Evolutionary conservation across 2,888 invertebrate genomes (phyloP).

Genomic region (Temnothorax unifasciatus): DNA sequence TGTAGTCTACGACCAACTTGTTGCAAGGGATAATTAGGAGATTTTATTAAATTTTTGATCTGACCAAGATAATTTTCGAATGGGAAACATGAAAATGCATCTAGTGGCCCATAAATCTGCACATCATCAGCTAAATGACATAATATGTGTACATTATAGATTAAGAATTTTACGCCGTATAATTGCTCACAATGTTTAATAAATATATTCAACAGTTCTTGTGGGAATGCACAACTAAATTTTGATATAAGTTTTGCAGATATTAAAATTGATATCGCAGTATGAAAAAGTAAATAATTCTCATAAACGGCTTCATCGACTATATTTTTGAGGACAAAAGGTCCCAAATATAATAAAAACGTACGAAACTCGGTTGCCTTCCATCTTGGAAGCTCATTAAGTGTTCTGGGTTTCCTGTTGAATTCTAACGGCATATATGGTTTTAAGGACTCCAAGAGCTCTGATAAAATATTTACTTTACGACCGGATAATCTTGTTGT

Average conservation of each 20-base stretch:
- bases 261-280: conserved; percentile 6
- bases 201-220: too few relatives aligned
- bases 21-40: too few relatives aligned
- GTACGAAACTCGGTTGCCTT: not conserved
- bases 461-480: conserved; percentile 8
- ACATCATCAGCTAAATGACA: too few relatives aligned
- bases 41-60: too few relatives aligned
- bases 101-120: too few relatives aligned
- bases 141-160: too few relatives aligned
- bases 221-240: not conserved
- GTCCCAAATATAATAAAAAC: conserved; percentile 5
- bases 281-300: conserved; percentile 8
- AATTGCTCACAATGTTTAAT: too few relatives aligned
- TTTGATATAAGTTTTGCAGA: conserved; percentile 12
- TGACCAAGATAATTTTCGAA: too few relatives aligned
- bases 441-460: not conserved
- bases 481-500: not conserved
- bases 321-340: conserved; percentile 6
- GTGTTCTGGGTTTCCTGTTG: conserved; percentile 13
- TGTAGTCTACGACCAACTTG: too few relatives aligned
- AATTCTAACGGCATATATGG: not conserved
- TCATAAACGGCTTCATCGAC: not conserved
- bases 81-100: too few relatives aligned
- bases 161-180: too few relatives aligned
- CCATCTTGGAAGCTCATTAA: not conserved